Evolutionary conservation across 1,140 invertebrate genomes (phyloP), one percentile per base, ranked within the genome.

Genomic region (Lycorma delicatula): DNA sequence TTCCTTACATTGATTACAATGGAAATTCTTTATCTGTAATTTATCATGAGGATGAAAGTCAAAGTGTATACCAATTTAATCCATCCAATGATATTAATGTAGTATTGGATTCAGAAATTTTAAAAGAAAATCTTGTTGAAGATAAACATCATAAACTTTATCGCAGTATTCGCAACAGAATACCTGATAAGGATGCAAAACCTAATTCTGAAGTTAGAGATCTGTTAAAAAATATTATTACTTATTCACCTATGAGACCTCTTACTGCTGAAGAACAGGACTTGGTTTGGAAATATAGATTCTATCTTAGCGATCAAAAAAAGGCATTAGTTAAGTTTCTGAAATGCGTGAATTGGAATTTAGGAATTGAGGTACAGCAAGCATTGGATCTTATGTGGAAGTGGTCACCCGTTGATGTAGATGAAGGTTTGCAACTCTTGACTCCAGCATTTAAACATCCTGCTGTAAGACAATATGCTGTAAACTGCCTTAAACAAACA

Each of bases 211-310:
- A 73, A 29, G 84, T 84, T 38, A 78, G 91, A 27, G 90, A 97
- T 74, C 80, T 82, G 60, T 76, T 98, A 1, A 87, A 91, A 67
- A 86, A 80, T 11, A 91, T 98, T 65, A 80, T 98, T 3, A 80
- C 82, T 4, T 94, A 94, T 76, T 92, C 95, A 13, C 89, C 92
- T 5, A 97, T 87, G 1, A 87, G 86, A 64, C 75, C 82, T 1
- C 76, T 98, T 1, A 82, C 86, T 7, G 89, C 89, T 28, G 93
- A 97, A 72, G 94, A 99, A 71, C 90, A 97, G 73, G 97, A 99
- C 79, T 73, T 97, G 36, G 81, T 99, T n/a, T 99, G 97, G 97
- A 97, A 97, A 70, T 99, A 91, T 70, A 77, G 97, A 50, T 98
- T 93, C 73, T 94, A 94, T 72, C 73, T 96, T 13, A 88, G 85